Evolutionary conservation across 35 echinoderm and acorn worm species (phyloP), one percentile per base, ranked within the genome.

Genomic region (Hemicentrotus pulcherrimus): DNA sequence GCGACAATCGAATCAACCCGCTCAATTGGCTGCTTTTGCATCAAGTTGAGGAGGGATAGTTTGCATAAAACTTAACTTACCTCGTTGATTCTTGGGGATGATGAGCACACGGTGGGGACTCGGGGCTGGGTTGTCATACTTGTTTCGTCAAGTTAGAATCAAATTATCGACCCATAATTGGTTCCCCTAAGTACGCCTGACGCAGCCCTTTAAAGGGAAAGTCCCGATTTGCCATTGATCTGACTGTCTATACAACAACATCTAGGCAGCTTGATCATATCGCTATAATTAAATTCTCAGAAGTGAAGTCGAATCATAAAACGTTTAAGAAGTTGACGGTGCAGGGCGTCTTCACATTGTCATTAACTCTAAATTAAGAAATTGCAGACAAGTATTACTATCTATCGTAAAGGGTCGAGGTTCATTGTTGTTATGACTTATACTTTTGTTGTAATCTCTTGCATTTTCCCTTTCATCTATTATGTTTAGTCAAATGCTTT

Each of bases 31-130:
- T 78, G 22, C 65, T 78, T 41, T n/a, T 78, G 65, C 65, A n/a
- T 18, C 65, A 78, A 78, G 65, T 18, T 78, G 22, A n/a, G 65
- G 65, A 78, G 19, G 65, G 28, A 78, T 78, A 78, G 65, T 78
- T 78, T 78, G 65, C 65, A 78, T 78, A 78, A 78, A 78, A 78
- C 65, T 78, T 28, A 28, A 78, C 65, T 78, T 78, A 78, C 65
- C 65, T 78, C 65, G 19, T 78, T 22, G 19, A 78, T 22, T 78
- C 24, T 78, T n/a, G 22, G 28, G 65, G 65, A 78, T 78, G 50
- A 55, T 14, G 9, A n/a, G 6, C 28, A 78, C 28, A 18, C 6
- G 35, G 65, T 78, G 6, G 65, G 65, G 65, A 78, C 65, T 78
- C 22, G 24, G 24, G 65, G 22, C 28, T 78, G 6, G 65, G 65